phyloP scores from a whole-genome alignment of 2,113 vertebrate species.

The Syrmaticus mikado region DNA sequence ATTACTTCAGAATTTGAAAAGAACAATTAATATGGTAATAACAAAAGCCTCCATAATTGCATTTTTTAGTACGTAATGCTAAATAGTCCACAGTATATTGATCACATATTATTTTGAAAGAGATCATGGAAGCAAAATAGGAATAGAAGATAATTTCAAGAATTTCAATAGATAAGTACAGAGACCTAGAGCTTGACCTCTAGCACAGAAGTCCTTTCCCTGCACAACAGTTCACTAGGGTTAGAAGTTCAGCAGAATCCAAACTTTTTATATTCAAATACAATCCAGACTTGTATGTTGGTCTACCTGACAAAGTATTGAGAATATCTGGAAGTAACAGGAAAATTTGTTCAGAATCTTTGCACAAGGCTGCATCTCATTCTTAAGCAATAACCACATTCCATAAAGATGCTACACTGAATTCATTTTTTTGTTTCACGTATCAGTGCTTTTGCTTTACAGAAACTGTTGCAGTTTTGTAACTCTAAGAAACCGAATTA shows the following conservation, averaged over 20 bases:
- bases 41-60: background rate
- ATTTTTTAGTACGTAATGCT: background rate
- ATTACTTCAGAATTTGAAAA: background rate
- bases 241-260: background rate
- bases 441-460: background rate
- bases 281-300: accelerated
- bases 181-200: background rate
- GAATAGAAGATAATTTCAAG: background rate
- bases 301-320: background rate
- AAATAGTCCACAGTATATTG: background rate
- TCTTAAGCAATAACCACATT: background rate
- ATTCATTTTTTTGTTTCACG: accelerated
- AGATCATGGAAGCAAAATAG: background rate
- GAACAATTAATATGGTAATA: background rate
- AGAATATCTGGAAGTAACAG: background rate
- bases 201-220: background rate
- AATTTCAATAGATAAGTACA: background rate
- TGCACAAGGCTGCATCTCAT: background rate
- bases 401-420: background rate
- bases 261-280: background rate
- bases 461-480: background rate
- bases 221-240: background rate
- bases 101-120: accelerated
- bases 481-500: background rate
- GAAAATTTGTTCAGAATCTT: background rate